Conservation (phyloP, 2,113 vertebrate species). For the Brachypodius melanocephalos region DNA sequence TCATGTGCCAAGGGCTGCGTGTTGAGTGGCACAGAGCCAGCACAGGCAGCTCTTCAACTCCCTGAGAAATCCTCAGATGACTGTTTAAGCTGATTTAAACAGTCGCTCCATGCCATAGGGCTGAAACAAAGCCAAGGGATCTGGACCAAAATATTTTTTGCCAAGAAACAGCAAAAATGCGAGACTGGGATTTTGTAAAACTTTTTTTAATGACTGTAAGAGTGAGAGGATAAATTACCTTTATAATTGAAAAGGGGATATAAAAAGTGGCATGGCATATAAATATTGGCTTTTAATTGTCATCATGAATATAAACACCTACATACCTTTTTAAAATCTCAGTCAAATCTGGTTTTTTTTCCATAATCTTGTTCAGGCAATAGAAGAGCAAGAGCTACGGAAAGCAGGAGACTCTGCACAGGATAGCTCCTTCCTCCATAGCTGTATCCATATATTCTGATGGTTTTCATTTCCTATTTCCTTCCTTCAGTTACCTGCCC, state of each 20-base stretch:
- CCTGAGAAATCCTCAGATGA: neutral
- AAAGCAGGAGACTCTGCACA: too few relatives aligned
- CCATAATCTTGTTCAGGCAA: neutral
- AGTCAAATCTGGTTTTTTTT: neutral
- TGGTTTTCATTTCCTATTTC: neutral
- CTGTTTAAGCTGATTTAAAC: neutral
- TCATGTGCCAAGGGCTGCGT: neutral
- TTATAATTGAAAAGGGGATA: neutral
- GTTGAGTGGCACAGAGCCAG: neutral
- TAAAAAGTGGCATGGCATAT: neutral
- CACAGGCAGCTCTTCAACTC: neutral
- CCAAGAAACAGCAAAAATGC: neutral
- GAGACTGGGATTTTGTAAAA: neutral
- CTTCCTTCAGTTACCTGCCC: neutral
- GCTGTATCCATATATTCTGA: neutral
- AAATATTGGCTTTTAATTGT: constrained; percentile 25
- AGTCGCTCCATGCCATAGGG: neutral
- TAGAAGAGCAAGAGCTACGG: neutral
- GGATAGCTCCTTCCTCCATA: neutral
- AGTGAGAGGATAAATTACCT: neutral
- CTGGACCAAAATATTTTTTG: neutral
- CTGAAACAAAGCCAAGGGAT: constrained; percentile 6
- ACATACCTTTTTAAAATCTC: constrained; percentile 24
- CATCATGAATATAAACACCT: constrained; percentile 12
- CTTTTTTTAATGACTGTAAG: neutral